Conservation (phyloP, 2,797 vertebrate species). For the Neosilurus hyrtlii region DNA sequence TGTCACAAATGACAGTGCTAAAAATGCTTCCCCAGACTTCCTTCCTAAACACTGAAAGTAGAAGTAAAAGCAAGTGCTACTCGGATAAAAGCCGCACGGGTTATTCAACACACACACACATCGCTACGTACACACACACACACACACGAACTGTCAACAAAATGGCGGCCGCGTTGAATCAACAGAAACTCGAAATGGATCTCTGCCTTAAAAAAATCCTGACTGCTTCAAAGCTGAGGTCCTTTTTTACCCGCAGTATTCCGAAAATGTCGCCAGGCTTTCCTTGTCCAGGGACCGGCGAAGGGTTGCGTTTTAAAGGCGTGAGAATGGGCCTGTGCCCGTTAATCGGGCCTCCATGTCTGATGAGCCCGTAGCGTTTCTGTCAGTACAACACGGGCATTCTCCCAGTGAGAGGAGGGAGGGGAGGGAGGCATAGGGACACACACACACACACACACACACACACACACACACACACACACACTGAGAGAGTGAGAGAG, state of each 20-base stretch:
- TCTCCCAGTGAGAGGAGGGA: conserved; percentile 64
- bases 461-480: conserved; percentile 47
- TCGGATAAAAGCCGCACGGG: conserved; percentile 64
- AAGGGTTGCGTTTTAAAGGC: conserved; percentile 72
- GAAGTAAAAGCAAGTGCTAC: conserved; percentile 53
- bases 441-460: conserved; percentile 52
- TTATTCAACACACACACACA: conserved; percentile 63
- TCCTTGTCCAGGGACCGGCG: conserved; percentile 60
- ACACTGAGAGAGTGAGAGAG: conserved; percentile 8
- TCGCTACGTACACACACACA: too few species aligned
- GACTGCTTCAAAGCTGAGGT: conserved; percentile 53
- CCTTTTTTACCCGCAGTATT: conserved; percentile 58
- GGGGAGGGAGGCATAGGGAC: conserved; percentile 44
- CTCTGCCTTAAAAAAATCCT: conserved; percentile 52
- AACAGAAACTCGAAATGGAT: conserved; percentile 83
- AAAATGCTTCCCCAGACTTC: not conserved
- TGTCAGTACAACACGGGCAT: conserved; percentile 80
- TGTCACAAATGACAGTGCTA: conserved; percentile 25
- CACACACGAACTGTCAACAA: conserved; percentile 80
- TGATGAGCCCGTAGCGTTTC: conserved; percentile 79
- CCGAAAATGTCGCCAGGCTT: conserved; percentile 61
- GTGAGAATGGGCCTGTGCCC: conserved; percentile 75
- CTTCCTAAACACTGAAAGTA: conserved; percentile 29
- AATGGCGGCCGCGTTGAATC: conserved; percentile 85
- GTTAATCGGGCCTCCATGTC: conserved; percentile 82